Conservation (phyloP, 2,888 invertebrate genomes). For the Oscheius sp. region DNA sequence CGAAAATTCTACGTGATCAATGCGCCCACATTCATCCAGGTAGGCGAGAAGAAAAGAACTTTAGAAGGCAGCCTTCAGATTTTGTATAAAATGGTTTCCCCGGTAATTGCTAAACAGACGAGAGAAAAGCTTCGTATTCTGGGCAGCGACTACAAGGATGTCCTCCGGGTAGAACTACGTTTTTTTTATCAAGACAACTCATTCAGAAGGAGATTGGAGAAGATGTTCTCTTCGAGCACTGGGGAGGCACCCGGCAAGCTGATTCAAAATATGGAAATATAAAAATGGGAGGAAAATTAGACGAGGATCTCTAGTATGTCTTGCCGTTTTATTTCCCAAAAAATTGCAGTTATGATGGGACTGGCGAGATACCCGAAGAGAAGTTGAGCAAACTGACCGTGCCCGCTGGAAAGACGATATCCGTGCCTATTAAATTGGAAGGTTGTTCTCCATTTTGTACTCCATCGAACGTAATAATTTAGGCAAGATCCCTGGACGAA, state of each 20-base stretch:
- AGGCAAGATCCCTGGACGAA: constrained; percentile 44
- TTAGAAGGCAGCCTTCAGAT: not conserved
- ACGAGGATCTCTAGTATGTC: constrained; percentile 39
- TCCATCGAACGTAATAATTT: constrained; percentile 10
- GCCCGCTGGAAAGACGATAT: constrained; percentile 53
- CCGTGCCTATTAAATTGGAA: constrained; percentile 57
- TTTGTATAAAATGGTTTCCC: constrained; percentile 50
- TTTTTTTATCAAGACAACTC: not conserved
- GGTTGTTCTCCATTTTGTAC: constrained; percentile 29
- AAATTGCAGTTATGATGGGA: constrained; percentile 51
- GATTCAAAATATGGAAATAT: constrained; percentile 62
- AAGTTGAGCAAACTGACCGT: constrained; percentile 57
- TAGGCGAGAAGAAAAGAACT: constrained; percentile 14
- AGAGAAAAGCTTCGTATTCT: constrained; percentile 65
- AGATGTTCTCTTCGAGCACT: constrained; percentile 62
- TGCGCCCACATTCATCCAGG: constrained; percentile 64
- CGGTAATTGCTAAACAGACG: constrained; percentile 66
- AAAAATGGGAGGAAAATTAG: constrained; percentile 64
- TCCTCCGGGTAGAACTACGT: constrained; percentile 53
- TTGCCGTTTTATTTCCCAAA: not conserved
- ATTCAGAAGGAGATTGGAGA: constrained; percentile 62
- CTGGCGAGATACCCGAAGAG: constrained; percentile 50
- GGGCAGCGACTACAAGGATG: constrained; percentile 64
- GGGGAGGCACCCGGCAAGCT: constrained; percentile 63
- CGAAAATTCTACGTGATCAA: constrained; percentile 65